phyloP scores from a whole-genome alignment of 2,797 vertebrate species.

The Diceros bicornis region DNA sequence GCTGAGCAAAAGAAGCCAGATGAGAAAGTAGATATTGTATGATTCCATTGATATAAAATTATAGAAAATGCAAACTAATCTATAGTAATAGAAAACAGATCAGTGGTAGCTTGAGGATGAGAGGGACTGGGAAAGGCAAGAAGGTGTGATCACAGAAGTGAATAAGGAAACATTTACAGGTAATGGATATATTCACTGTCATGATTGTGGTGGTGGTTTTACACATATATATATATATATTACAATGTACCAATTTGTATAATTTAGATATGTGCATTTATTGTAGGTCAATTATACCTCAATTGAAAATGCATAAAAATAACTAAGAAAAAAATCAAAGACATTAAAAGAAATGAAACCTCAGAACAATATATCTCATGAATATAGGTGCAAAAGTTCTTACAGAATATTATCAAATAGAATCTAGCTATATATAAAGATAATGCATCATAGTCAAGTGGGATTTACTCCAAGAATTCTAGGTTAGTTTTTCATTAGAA shows the following conservation, averaged over 20 bases:
- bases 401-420: background rate
- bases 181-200: background rate
- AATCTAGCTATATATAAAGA: background rate
- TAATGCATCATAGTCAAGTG: background rate
- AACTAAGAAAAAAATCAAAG: background rate
- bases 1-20: background rate
- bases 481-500: constrained; percentile 6
- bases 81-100: background rate
- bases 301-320: background rate
- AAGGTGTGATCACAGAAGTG: background rate
- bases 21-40: background rate
- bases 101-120: background rate
- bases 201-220: background rate
- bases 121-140: background rate
- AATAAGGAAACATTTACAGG: background rate
- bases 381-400: background rate
- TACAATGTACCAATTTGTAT: background rate
- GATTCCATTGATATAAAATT: background rate
- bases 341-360: background rate
- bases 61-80: background rate
- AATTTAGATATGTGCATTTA: background rate
- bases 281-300: background rate
- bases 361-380: background rate
- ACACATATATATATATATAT: background rate
- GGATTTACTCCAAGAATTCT: background rate